Percentiles rank a stretch among this genome's conserved stretches.
phyloP scores from a whole-genome alignment of 2,888 invertebrate species.

The Ceriagrion tenellum region DNA sequence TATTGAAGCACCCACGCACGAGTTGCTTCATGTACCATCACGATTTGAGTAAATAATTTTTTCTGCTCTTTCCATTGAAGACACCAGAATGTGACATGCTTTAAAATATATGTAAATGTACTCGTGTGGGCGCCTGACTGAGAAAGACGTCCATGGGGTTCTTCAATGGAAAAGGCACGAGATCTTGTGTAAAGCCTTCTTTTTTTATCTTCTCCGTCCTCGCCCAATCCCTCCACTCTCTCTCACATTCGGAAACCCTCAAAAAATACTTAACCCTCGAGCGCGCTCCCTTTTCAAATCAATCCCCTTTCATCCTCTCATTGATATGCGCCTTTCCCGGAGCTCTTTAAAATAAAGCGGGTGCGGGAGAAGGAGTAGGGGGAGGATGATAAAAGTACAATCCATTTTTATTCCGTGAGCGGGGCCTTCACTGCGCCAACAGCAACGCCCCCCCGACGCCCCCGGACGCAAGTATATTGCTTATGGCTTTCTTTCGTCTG shows the following conservation, averaged over 20 bases:
- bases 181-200: not conserved
- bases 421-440: not conserved
- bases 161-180: not conserved
- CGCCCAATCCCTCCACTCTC: not conserved
- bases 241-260: not conserved
- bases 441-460: not conserved
- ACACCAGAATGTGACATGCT: not conserved
- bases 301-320: constrained; percentile 23
- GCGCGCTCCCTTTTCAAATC: constrained; percentile 33
- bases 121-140: not conserved
- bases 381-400: not conserved
- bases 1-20: too few species aligned
- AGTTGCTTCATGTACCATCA: too few species aligned
- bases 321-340: not conserved
- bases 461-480: not conserved
- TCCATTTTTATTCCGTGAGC: not conserved
- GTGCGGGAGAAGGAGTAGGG: too few species aligned
- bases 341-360: not conserved
- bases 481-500: not conserved
- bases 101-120: not conserved
- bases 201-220: not conserved
- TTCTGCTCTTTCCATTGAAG: not conserved
- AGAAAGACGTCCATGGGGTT: not conserved
- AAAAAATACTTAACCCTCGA: constrained; percentile 9
- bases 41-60: not conserved